Base-by-base conservation (phyloP, 2,797 vertebrate species). In the Cirrhinus molitorella region DNA sequence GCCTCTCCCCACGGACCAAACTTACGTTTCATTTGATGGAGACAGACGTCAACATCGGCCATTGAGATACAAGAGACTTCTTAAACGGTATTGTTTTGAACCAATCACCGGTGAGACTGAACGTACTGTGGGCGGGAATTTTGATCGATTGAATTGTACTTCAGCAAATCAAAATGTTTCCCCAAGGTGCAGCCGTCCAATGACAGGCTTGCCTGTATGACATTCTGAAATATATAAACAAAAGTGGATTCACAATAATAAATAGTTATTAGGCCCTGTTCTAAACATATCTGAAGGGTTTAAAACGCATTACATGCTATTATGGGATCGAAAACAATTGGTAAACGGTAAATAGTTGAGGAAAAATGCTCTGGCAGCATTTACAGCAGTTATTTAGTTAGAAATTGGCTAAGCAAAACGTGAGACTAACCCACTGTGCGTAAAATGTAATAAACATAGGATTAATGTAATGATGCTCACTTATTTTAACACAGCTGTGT, bases 31-130 rank as follows among this genome's bases (percentile, higher is more conserved):
- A 25, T 49, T 16, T 49, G 8, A 14, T 71, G 9, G 16, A 71
- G 80, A 88, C 70, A 37, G 85, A 83, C 84, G 57, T 45, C 65
- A 5, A 23, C 43, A 4, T 4, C n/a, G 25, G 10, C 88, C 87
- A 89, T 80, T 63, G 61, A 81, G 65, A 47, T n/a, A 1, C 43
- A 1, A 83, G 49, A 71, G 21, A 9, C 1, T 3, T 13, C 10
- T 72, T 68, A 74, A 88, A 81, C 65, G 11, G 28, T 23, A 25
- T 1, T 0, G 2, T 3, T 13, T 25, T 57, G 7, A 82, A 47
- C 84, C 84, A 84, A 66, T 87, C 37, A 70, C 23, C 19, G 47
- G 6, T 0, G 12, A 49, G 21, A 2, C 19, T 14, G 10, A 57
- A 13, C 12, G 11, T 4, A 12, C 0, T 1, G 45, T 28, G 16